Evolutionary conservation across 2,888 invertebrate genomes (phyloP).

Genomic region (Leucophora obtusa): DNA sequence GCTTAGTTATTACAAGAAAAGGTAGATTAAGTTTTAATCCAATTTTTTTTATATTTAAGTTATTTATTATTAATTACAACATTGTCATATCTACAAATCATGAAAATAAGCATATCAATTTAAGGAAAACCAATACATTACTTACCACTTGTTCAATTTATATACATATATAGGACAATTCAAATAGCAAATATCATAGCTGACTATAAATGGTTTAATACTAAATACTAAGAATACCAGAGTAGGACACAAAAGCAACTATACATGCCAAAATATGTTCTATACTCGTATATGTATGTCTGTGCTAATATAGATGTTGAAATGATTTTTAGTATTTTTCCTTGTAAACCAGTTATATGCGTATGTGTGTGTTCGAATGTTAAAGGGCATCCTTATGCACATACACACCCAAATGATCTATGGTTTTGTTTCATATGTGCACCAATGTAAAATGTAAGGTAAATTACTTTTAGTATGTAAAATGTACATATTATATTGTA

Average conservation of each 20-base stretch:
- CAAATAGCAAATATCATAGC: background rate
- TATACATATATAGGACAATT: background rate
- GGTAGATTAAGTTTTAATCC: no score
- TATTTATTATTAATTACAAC: conserved; percentile 25
- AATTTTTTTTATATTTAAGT: background rate
- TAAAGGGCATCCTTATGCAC: background rate
- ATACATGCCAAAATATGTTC: background rate
- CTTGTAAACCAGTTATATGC: background rate
- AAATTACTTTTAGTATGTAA: background rate
- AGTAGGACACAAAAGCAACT: conserved; percentile 8
- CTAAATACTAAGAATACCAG: background rate
- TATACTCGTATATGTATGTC: background rate
- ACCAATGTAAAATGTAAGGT: background rate
- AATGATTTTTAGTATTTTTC: background rate
- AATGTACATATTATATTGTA: background rate
- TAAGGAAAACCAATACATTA: background rate
- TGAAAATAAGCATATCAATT: conserved; percentile 13
- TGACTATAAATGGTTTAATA: background rate
- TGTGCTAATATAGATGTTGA: no score
- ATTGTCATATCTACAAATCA: conserved; percentile 29
- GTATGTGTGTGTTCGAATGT: background rate
- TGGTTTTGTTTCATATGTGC: background rate
- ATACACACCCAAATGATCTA: background rate
- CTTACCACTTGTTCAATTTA: background rate
- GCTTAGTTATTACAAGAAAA: no score